Percentiles rank a stretch among this genome's conserved stretches.
These are phyloP conservation scores for Hypercompe scribonia DNA, from an alignment of 2,888 invertebrate genomes.

Conservation along the genomic window DNA sequence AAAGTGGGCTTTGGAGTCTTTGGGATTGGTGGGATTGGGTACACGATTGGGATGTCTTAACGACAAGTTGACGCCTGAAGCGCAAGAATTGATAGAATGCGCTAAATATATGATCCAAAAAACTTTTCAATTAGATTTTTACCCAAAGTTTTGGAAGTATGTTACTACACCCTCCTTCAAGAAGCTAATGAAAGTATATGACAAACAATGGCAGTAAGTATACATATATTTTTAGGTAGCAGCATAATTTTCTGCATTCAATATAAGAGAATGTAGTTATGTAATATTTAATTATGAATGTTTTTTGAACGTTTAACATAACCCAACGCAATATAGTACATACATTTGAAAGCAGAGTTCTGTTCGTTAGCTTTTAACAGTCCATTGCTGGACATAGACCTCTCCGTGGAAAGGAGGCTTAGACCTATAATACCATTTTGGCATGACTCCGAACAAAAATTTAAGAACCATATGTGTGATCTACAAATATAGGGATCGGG, in stretches of 20 bases:
- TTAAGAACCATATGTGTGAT: too few relatives aligned
- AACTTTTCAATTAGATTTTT: conserved; percentile 67
- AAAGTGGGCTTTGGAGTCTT: conserved; percentile 88
- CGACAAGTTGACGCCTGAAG: conserved; percentile 63
- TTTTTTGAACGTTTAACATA: too few relatives aligned
- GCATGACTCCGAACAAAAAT: too few relatives aligned
- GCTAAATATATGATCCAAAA: conserved; percentile 65
- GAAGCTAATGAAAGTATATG: conserved; percentile 67
- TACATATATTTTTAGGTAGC: neutral
- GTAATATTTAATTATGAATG: too few relatives aligned
- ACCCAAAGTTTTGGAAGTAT: conserved; percentile 70
- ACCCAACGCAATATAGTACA: too few relatives aligned
- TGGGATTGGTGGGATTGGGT: conserved; percentile 73
- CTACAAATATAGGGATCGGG: too few relatives aligned
- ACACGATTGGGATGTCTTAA: conserved; percentile 70
- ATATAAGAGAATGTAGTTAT: neutral
- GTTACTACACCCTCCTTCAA: conserved; percentile 68
- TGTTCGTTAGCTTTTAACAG: too few relatives aligned
- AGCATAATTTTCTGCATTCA: neutral
- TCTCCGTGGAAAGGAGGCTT: too few relatives aligned
- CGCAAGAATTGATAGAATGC: conserved; percentile 63
- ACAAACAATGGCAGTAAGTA: conserved; percentile 79
- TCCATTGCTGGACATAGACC: too few relatives aligned
- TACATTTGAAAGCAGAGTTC: too few relatives aligned
- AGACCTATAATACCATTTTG: too few relatives aligned